These are phyloP conservation scores for Molossus molossus DNA, from an alignment of 2,797 vertebrate genomes.

Conservation along the genomic window DNA sequence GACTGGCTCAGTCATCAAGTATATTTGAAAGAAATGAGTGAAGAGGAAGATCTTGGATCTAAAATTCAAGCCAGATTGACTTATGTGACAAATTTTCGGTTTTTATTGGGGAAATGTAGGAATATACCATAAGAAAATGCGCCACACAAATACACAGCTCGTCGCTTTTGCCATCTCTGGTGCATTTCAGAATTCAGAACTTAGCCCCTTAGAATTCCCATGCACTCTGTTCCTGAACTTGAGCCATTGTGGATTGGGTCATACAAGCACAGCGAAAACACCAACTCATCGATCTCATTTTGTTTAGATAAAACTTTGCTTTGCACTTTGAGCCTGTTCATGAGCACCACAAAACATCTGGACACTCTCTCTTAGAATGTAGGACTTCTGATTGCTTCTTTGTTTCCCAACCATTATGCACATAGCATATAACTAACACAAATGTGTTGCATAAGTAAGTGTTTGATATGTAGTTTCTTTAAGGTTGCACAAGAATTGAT, in stretches of 20 bases:
- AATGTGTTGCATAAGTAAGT: neutral
- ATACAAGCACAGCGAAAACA: neutral
- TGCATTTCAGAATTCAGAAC: neutral
- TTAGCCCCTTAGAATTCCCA: neutral
- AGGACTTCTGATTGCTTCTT: neutral
- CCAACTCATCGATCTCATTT: neutral
- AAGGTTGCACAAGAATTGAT: neutral
- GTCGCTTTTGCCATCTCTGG: neutral
- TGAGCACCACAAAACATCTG: neutral
- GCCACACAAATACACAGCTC: neutral
- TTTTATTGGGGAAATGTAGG: neutral
- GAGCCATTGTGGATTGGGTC: neutral
- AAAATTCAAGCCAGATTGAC: slow-evolving; percentile 24
- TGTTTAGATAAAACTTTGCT: neutral
- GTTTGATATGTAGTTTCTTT: neutral
- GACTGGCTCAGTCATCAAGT: neutral
- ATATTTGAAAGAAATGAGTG: slow-evolving; percentile 11
- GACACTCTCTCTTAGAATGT: neutral
- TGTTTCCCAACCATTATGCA: neutral
- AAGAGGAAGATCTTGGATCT: neutral
- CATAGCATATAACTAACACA: neutral
- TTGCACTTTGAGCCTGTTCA: neutral
- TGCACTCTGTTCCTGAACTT: no score
- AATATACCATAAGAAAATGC: neutral
- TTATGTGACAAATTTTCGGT: neutral